Conservation (phyloP, 2,113 vertebrate genomes). For the Dicrurus megarhynchus region DNA sequence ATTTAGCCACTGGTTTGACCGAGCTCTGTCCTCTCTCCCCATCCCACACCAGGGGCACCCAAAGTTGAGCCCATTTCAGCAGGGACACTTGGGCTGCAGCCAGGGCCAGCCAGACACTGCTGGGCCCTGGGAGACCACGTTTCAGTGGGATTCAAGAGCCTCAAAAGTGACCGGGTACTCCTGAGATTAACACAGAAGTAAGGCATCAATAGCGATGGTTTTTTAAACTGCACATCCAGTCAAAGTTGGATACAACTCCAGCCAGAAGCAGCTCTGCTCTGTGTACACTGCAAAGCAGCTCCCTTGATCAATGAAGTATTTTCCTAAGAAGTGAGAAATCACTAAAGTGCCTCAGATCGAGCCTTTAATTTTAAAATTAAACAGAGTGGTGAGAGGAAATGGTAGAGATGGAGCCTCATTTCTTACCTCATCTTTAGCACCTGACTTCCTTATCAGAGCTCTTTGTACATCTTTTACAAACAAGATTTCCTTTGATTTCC, state of each 20-base stretch:
- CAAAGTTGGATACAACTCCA: not conserved
- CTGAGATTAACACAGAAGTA: not conserved
- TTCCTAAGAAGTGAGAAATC: not conserved
- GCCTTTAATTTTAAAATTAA: constrained; percentile 3
- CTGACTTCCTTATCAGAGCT: not conserved
- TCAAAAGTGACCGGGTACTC: not conserved
- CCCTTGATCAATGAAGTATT: not conserved
- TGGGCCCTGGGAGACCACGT: not conserved
- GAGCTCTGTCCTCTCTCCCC: not conserved
- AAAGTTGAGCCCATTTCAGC: fast-evolving
- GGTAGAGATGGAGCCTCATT: not conserved
- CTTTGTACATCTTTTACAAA: not conserved
- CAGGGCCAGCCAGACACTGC: not conserved
- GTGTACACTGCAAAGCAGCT: not conserved
- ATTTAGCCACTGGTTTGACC: not conserved
- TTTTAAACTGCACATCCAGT: not conserved
- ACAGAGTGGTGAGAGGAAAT: not conserved
- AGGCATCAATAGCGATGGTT: not conserved
- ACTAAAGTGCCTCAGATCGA: not conserved
- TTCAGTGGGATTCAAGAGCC: not conserved
- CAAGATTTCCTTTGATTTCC: not conserved
- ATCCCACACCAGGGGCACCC: not conserved
- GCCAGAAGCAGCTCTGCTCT: not conserved
- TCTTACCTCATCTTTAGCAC: not conserved
- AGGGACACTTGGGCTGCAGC: not conserved